Conservation (phyloP, 2,888 invertebrate species). For the Ceramica pisi region DNA sequence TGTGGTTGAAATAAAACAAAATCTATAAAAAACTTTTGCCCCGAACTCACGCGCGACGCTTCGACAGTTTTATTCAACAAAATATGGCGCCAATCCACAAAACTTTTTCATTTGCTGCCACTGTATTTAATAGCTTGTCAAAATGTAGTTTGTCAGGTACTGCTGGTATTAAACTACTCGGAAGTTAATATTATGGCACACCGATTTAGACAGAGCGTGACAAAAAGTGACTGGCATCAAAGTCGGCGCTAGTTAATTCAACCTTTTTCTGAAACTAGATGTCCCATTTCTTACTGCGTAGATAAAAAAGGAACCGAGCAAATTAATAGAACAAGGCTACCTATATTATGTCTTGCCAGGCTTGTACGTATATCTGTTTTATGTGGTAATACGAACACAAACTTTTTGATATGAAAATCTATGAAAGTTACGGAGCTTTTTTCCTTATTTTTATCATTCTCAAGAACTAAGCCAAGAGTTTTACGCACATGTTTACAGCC, state of each 20-base stretch:
- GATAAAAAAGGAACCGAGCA: background rate
- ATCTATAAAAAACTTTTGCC: constrained; percentile 24
- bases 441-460: constrained; percentile 17
- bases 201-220: background rate
- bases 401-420: constrained; percentile 22
- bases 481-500: constrained; percentile 44
- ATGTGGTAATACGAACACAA: background rate
- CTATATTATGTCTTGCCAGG: background rate
- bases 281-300: too few species aligned
- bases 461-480: constrained; percentile 27
- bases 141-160: background rate
- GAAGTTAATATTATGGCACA: background rate
- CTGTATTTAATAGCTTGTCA: constrained; percentile 16
- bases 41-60: constrained; percentile 13
- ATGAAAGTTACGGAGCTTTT: background rate
- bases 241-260: too few species aligned
- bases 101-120: constrained; percentile 43
- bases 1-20: constrained; percentile 36
- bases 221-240: too few species aligned
- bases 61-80: constrained; percentile 43
- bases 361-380: background rate
- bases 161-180: background rate
- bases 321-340: background rate
- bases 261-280: too few species aligned
- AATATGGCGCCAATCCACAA: constrained; percentile 49